Conservation (phyloP, 2,797 vertebrate species). For the Hydrolagus colliei region DNA sequence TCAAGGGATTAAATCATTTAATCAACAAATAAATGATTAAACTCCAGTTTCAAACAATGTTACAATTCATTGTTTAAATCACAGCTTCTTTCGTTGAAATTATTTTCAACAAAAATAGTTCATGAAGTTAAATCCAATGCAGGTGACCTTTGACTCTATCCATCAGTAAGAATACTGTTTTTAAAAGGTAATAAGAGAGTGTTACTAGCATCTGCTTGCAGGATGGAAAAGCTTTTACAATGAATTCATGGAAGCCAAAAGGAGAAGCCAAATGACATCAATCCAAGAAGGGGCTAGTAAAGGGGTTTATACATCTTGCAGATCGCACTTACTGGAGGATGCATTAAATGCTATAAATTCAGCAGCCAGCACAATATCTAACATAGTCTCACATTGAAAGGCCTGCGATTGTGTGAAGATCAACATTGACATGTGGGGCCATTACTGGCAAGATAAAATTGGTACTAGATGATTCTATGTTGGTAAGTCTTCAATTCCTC, state of each 20-base stretch:
- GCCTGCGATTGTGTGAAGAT: too few species aligned
- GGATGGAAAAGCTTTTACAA: conserved; percentile 12
- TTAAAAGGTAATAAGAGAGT: background rate
- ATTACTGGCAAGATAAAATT: too few species aligned
- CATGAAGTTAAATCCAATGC: background rate
- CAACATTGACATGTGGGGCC: too few species aligned
- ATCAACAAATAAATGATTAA: too few species aligned
- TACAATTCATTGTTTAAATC: too few species aligned
- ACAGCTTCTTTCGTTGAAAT: too few species aligned
- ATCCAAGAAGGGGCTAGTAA: conserved; percentile 13
- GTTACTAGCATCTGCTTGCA: background rate
- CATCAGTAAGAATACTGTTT: background rate
- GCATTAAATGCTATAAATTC: background rate
- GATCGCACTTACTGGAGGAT: background rate
- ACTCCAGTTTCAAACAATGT: too few species aligned
- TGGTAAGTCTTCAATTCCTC: too few species aligned
- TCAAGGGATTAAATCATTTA: too few species aligned
- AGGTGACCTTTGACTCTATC: background rate
- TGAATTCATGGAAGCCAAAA: background rate
- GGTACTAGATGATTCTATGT: too few species aligned
- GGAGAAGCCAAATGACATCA: background rate
- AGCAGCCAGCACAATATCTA: background rate
- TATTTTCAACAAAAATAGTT: too few species aligned
- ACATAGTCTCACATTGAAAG: too few species aligned
- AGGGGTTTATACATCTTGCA: background rate